Conservation (phyloP, 2,797 vertebrate genomes). For the Cheirogaleus major region DNA sequence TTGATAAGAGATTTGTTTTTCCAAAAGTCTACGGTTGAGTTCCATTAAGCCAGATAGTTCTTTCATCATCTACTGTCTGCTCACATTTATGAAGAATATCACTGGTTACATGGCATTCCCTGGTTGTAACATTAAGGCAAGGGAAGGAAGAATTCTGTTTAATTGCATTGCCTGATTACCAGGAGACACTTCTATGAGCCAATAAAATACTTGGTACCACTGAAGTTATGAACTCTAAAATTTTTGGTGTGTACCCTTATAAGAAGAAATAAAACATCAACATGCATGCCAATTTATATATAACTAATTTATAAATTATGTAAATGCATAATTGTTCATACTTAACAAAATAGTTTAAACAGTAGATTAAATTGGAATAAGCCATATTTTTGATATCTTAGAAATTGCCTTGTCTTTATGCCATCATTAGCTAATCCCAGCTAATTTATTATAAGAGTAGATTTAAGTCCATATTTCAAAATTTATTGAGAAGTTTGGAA, state of each 20-base stretch:
- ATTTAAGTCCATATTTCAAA: background rate
- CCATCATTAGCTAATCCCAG: background rate
- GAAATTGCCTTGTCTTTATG: background rate
- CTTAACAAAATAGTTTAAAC: background rate
- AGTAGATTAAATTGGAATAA: background rate
- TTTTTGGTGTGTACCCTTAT: background rate
- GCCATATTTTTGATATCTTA: background rate
- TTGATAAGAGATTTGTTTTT: background rate
- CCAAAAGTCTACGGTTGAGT: background rate
- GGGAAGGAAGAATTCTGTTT: background rate
- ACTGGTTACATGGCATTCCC: background rate
- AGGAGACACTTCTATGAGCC: background rate
- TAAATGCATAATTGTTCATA: background rate
- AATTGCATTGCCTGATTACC: background rate
- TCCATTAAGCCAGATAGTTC: background rate
- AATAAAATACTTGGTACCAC: background rate
- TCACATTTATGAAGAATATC: background rate
- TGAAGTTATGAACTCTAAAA: background rate
- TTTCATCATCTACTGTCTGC: background rate
- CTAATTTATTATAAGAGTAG: background rate
- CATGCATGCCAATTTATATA: background rate
- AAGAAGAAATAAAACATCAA: background rate
- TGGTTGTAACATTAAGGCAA: background rate
- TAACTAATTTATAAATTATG: background rate
- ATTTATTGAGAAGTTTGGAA: background rate